phyloP scores from a whole-genome alignment of 2,888 invertebrate species.

The Ferdinandea cuprea region DNA sequence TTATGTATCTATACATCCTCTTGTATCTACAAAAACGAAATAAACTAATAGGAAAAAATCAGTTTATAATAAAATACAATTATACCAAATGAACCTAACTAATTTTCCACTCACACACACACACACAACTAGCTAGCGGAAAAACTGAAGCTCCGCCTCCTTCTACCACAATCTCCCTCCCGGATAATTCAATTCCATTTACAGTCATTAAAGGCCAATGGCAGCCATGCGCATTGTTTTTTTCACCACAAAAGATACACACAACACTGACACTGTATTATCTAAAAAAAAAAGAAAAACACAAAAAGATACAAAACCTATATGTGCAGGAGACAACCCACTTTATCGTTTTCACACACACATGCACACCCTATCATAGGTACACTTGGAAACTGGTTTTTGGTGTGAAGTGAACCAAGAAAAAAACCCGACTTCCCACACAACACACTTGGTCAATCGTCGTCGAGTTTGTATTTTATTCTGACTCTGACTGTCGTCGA shows the following conservation, averaged over 20 bases:
- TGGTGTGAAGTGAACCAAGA: conserved; percentile 37
- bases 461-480: conserved; percentile 80
- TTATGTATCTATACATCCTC: conserved; percentile 68
- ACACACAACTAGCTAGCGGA: background rate
- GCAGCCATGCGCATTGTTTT: conserved; percentile 55
- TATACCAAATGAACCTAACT: conserved; percentile 76
- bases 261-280: conserved; percentile 16
- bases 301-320: conserved; percentile 32
- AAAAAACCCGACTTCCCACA: conserved; percentile 73
- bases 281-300: background rate
- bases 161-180: conserved; percentile 22
- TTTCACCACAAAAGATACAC: conserved; percentile 59
- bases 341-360: conserved; percentile 28
- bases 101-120: conserved; percentile 61
- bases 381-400: conserved; percentile 64
- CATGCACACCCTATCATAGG: background rate
- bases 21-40: conserved; percentile 48
- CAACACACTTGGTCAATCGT: conserved; percentile 78
- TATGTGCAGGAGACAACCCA: conserved; percentile 48
- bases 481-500: conserved; percentile 82
- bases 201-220: conserved; percentile 69
- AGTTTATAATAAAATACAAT: conserved; percentile 77
- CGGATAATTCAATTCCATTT: conserved; percentile 64
- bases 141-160: conserved; percentile 59
- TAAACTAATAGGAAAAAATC: conserved; percentile 71